These are phyloP conservation scores for Scomber scombrus DNA, from an alignment of 2,113 vertebrate genomes.

Conservation along the genomic window DNA sequence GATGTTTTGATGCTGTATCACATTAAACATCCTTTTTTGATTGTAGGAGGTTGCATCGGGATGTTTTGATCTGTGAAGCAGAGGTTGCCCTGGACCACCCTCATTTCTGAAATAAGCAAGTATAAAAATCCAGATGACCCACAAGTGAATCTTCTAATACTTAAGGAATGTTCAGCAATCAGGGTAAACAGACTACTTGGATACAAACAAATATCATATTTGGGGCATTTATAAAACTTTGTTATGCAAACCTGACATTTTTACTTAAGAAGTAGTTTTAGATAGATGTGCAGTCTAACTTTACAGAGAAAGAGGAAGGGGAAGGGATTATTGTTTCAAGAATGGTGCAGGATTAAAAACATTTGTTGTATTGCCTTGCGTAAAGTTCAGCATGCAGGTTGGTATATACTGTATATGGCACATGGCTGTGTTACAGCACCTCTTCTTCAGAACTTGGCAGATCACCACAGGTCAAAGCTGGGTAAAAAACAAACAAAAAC, in stretches of 20 bases:
- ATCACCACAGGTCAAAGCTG: conserved; percentile 20
- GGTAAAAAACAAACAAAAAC: conserved; percentile 30
- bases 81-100: conserved; percentile 75
- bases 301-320: neutral
- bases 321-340: neutral
- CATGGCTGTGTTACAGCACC: conserved; percentile 36
- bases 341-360: conserved; percentile 11
- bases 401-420: conserved; percentile 5
- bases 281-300: neutral
- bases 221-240: conserved; percentile 33
- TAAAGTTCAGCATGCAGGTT: conserved; percentile 4
- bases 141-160: conserved; percentile 78
- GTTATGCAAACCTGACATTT: conserved; percentile 15
- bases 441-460: conserved; percentile 35
- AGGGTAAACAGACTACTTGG: conserved; percentile 31
- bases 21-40: conserved; percentile 57
- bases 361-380: conserved; percentile 34
- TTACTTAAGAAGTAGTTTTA: conserved; percentile 8
- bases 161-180: conserved; percentile 77
- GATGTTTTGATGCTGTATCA: conserved; percentile 34
- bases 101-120: conserved; percentile 47
- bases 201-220: conserved; percentile 45
- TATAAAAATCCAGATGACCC: conserved; percentile 78
- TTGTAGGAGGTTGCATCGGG: conserved; percentile 32
- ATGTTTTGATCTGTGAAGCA: conserved; percentile 74